phyloP scores from a whole-genome alignment of 2,797 vertebrate species.

The Numenius phaeopus region DNA sequence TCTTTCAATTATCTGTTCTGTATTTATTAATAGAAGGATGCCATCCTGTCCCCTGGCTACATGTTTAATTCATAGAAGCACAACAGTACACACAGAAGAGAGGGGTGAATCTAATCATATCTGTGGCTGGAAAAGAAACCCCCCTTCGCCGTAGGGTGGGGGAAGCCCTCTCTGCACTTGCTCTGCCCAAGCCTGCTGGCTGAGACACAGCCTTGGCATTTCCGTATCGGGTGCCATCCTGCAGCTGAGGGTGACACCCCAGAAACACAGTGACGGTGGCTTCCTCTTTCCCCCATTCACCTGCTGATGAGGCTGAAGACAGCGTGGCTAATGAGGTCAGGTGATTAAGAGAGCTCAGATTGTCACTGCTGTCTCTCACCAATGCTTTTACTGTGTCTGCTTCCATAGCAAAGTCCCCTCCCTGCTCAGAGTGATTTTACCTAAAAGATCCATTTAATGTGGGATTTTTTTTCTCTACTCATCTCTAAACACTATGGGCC shows the following conservation, averaged over 20 bases:
- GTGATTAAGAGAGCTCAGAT: neutral
- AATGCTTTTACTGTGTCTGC: neutral
- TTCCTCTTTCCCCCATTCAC: neutral
- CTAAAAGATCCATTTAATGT: neutral
- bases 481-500: neutral
- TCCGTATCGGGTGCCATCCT: neutral
- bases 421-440: neutral
- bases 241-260: neutral
- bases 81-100: neutral
- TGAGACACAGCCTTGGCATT: neutral
- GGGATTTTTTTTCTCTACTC: neutral
- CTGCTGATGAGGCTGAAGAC: neutral
- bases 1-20: neutral
- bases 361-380: neutral
- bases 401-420: neutral
- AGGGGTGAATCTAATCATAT: neutral
- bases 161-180: neutral
- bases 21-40: neutral
- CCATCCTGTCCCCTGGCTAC: neutral
- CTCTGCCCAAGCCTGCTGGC: neutral
- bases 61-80: neutral
- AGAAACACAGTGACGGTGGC: fast-evolving
- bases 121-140: neutral
- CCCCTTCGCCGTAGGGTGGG: fast-evolving
- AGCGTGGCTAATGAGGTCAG: fast-evolving